A percentile compares a stretch with the other conserved stretches of the same genome.
These are phyloP conservation scores for Phocoena sinus DNA, from an alignment of 2,113 vertebrate species.

Conservation along the genomic window DNA sequence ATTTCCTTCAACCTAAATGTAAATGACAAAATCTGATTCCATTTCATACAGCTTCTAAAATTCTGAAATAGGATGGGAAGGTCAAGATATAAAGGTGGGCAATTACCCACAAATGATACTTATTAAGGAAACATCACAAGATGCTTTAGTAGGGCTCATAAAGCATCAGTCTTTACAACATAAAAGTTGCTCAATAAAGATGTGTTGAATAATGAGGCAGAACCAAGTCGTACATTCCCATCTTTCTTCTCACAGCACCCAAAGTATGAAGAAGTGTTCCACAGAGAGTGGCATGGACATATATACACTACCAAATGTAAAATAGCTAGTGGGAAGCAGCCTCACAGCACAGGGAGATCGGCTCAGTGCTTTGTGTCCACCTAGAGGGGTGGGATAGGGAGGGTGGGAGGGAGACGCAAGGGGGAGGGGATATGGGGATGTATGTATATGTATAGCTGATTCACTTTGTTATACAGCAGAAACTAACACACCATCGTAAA, in stretches of 20 bases:
- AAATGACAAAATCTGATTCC: not conserved
- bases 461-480: too few relatives aligned
- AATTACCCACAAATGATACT: not conserved
- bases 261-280: not conserved
- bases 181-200: not conserved
- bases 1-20: slow-evolving; percentile 48
- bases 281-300: too few relatives aligned
- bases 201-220: not conserved
- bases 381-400: too few relatives aligned
- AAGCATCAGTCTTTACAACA: not conserved
- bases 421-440: too few relatives aligned
- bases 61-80: not conserved
- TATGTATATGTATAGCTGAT: too few relatives aligned
- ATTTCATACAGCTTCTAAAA: not conserved
- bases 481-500: too few relatives aligned
- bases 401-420: too few relatives aligned
- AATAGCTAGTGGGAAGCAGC: too few relatives aligned
- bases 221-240: not conserved
- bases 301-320: too few relatives aligned
- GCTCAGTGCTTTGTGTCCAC: too few relatives aligned
- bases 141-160: not conserved
- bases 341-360: too few relatives aligned
- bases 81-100: not conserved
- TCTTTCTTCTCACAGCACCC: not conserved
- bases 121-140: not conserved